Evolutionary conservation across 2,888 invertebrate genomes (phyloP).

Genomic region (Heteropelma amictum): DNA sequence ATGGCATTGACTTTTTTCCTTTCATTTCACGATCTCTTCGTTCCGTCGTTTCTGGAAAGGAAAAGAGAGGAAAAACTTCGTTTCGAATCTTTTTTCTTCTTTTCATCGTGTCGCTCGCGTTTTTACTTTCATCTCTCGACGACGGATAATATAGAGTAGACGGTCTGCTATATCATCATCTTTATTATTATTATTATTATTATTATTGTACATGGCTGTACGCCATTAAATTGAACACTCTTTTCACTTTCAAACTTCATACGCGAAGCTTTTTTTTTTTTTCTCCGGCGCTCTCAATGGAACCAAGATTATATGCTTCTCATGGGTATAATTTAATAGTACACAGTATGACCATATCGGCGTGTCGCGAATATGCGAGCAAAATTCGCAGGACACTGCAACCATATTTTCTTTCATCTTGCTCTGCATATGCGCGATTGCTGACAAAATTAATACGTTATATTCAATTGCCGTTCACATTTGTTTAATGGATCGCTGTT

Average conservation of each 20-base stretch:
- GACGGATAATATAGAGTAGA: slow-evolving; percentile 20
- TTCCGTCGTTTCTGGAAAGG: too few relatives aligned
- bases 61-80: too few relatives aligned
- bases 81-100: slow-evolving; percentile 9
- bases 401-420: slow-evolving; percentile 36
- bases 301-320: slow-evolving; percentile 15
- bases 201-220: slow-evolving; percentile 3
- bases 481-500: background rate
- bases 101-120: slow-evolving; percentile 44
- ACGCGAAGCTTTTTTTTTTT: slow-evolving; percentile 19
- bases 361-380: slow-evolving; percentile 14
- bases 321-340: background rate
- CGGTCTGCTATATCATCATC: slow-evolving; percentile 18
- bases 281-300: slow-evolving; percentile 14
- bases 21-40: too few relatives aligned
- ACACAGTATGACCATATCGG: slow-evolving; percentile 1
- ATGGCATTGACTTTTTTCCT: too few relatives aligned
- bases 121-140: slow-evolving; percentile 52
- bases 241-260: slow-evolving; percentile 29
- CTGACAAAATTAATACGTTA: too few relatives aligned
- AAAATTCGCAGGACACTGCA: slow-evolving; percentile 37
- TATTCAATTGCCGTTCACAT: background rate
- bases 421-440: background rate
- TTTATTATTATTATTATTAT: background rate
- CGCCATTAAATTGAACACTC: slow-evolving; percentile 32